Evolutionary conservation across 2,797 vertebrate genomes (phyloP).

Genomic region (Sphenodon punctatus): DNA sequence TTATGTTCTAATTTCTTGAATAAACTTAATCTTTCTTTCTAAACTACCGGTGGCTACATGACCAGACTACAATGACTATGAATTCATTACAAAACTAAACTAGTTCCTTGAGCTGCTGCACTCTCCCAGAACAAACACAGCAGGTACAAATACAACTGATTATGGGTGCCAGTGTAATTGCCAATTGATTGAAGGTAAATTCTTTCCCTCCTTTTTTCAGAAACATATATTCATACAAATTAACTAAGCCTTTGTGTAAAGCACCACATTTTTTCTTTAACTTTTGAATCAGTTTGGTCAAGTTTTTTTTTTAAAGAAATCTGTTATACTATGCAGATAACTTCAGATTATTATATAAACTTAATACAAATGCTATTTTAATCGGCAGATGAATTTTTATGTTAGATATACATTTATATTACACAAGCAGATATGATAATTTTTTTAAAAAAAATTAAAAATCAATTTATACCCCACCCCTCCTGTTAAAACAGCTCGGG

Average conservation of each 20-base stretch:
- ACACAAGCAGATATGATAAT: not conserved
- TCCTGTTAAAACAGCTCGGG: no score
- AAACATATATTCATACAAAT: not conserved
- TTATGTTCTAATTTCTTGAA: not conserved
- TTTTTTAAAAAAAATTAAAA: not conserved
- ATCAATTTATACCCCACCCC: no score
- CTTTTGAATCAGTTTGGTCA: not conserved
- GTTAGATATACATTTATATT: not conserved
- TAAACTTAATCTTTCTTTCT: not conserved
- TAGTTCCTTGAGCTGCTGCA: not conserved
- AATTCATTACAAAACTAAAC: slow-evolving; percentile 1
- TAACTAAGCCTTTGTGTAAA: not conserved
- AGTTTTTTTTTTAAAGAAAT: not conserved
- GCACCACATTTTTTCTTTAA: not conserved
- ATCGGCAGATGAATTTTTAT: not conserved
- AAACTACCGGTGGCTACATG: not conserved
- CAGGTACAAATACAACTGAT: not conserved
- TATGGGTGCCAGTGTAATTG: not conserved
- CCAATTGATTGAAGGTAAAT: not conserved
- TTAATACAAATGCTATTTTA: not conserved
- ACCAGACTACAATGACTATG: not conserved
- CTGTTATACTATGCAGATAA: not conserved
- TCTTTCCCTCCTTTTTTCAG: not conserved
- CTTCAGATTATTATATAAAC: not conserved
- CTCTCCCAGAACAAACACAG: not conserved